Evolutionary conservation across 2,797 vertebrate genomes (phyloP).

Genomic region (Hipposideros larvatus): DNA sequence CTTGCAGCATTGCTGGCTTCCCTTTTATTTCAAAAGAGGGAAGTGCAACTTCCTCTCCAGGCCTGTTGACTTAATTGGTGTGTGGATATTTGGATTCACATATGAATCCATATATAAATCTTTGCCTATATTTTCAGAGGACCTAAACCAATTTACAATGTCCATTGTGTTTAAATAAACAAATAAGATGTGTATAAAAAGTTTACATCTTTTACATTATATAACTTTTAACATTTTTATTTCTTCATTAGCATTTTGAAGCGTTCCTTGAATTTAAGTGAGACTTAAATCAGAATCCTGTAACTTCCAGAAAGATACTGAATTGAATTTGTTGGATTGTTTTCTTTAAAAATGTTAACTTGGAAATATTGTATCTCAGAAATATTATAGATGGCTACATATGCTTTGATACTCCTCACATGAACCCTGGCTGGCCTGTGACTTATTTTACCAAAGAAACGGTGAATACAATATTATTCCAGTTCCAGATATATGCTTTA

Average conservation of each 20-base stretch:
- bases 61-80: too few relatives aligned
- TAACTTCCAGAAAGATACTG: conserved; percentile 17
- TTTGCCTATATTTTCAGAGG: not conserved
- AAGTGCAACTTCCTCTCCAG: too few relatives aligned
- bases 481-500: not conserved
- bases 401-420: not conserved
- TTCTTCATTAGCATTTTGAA: conserved; percentile 32
- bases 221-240: not conserved
- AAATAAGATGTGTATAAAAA: not conserved
- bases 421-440: not conserved
- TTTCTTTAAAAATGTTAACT: conserved; percentile 17
- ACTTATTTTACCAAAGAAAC: not conserved
- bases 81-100: too few relatives aligned
- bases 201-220: not conserved
- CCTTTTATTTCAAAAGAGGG: too few relatives aligned
- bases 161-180: conserved; percentile 13
- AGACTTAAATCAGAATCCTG: not conserved
- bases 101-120: not conserved
- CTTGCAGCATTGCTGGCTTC: too few relatives aligned
- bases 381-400: not conserved
- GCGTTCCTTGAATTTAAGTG: not conserved
- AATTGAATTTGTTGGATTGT: not conserved
- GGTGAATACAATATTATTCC: not conserved
- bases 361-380: conserved; percentile 31
- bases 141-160: not conserved